Evolutionary conservation across 2,797 vertebrate genomes (phyloP).

Genomic region (Arrhamphus sclerolepis): DNA sequence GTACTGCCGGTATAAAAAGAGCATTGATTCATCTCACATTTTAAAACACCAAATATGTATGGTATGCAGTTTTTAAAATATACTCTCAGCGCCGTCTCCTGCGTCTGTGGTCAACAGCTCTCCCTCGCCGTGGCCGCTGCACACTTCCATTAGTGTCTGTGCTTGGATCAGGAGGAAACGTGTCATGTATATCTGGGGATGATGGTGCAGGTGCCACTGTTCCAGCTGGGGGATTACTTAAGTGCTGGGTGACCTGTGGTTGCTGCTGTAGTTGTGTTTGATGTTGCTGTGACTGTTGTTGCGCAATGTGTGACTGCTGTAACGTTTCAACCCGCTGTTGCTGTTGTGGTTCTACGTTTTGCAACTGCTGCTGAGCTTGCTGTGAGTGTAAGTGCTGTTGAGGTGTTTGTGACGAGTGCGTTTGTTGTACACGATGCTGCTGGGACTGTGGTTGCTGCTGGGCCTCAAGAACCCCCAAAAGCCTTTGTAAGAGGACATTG

Average conservation of each 20-base stretch:
- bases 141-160: constrained; percentile 59
- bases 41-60: constrained; percentile 40
- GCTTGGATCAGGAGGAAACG: constrained; percentile 67
- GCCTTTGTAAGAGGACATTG: constrained; percentile 83
- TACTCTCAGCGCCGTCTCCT: constrained; percentile 75
- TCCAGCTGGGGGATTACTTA: constrained; percentile 64
- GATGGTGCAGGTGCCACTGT: constrained; percentile 58
- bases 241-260: constrained; percentile 60
- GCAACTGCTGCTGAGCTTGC: constrained; percentile 59
- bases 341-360: constrained; percentile 61
- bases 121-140: constrained; percentile 77
- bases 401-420: constrained; percentile 63
- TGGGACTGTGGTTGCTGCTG: constrained; percentile 77
- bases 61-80: constrained; percentile 28
- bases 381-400: constrained; percentile 72
- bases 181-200: constrained; percentile 69
- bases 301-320: constrained; percentile 52
- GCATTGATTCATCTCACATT: constrained; percentile 43
- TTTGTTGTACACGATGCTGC: constrained; percentile 71
- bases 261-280: constrained; percentile 70
- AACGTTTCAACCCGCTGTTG: constrained; percentile 55
- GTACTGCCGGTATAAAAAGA: constrained; percentile 60
- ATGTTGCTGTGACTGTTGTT: constrained; percentile 62
- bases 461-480: constrained; percentile 82
- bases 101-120: constrained; percentile 79